phyloP scores from a whole-genome alignment of 1,140 invertebrate species.

The Tribolium madens region DNA sequence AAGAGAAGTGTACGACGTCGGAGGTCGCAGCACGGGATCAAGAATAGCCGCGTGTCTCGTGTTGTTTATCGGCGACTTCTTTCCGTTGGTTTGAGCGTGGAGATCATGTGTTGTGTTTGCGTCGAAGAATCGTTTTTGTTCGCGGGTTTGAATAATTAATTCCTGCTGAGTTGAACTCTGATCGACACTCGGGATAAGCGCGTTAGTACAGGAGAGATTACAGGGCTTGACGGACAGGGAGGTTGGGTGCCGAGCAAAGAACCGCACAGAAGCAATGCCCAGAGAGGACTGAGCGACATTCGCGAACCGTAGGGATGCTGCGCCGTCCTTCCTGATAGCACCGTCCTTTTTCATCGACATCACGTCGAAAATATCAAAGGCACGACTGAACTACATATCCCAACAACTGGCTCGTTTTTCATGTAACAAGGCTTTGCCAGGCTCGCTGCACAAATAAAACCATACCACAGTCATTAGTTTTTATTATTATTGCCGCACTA shows the following conservation, averaged over 20 bases:
- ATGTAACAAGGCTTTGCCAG: conserved; percentile 14
- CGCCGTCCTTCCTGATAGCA: conserved; percentile 40
- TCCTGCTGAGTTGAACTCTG: conserved; percentile 13
- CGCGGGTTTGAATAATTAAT: neutral
- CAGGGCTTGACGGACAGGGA: conserved; percentile 50
- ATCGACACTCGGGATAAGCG: conserved; percentile 43
- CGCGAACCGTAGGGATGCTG: conserved; percentile 46
- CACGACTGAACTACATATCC: conserved; percentile 34
- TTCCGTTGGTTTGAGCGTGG: conserved; percentile 11
- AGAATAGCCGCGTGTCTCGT: conserved; percentile 49
- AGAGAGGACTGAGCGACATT: conserved; percentile 51
- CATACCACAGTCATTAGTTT: conserved; percentile 23
- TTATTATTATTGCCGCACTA: conserved; percentile 26
- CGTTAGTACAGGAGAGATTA: conserved; percentile 43
- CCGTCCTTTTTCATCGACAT: conserved; percentile 34
- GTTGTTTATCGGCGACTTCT: neutral
- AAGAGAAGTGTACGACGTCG: neutral
- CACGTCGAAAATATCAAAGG: conserved; percentile 38
- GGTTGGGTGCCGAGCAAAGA: conserved; percentile 49
- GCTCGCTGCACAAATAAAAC: conserved; percentile 4
- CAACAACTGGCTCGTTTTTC: conserved; percentile 36
- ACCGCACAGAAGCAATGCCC: conserved; percentile 53
- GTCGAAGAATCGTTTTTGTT: conserved; percentile 2
- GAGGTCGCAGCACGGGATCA: conserved; percentile 25
- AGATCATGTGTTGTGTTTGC: conserved; percentile 4